Conservation (phyloP, 2,888 invertebrate genomes). For the Meiosimyza decipiens region DNA sequence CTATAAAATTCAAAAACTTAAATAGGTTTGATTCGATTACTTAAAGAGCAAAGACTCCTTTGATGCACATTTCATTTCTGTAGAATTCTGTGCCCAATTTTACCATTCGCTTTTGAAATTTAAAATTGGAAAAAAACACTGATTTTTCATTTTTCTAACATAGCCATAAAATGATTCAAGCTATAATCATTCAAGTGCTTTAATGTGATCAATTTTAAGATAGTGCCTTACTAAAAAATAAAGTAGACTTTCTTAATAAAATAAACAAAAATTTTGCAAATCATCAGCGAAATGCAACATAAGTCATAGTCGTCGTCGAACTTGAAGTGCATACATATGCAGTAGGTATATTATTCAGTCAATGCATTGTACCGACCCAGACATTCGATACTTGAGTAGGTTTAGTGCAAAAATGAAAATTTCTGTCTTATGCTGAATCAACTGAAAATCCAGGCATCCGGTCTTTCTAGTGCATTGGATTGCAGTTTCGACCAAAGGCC, state of each 20-base stretch:
- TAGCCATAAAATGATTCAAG: constrained; percentile 2
- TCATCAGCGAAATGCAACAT: too few relatives aligned
- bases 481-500: too few relatives aligned
- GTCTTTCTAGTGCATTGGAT: not conserved
- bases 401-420: not conserved
- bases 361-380: not conserved
- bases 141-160: too few relatives aligned
- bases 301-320: too few relatives aligned
- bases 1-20: too few relatives aligned
- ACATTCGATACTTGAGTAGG: not conserved
- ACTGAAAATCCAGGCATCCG: constrained; percentile 3
- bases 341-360: too few relatives aligned
- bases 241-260: not conserved
- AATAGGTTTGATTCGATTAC: too few relatives aligned
- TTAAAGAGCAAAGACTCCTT: too few relatives aligned
- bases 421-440: not conserved
- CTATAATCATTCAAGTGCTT: constrained; percentile 5
- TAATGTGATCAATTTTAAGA: constrained; percentile 13
- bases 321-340: too few relatives aligned
- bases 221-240: not conserved
- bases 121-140: not conserved
- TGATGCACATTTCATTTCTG: too few relatives aligned
- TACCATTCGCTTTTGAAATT: too few relatives aligned
- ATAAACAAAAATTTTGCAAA: not conserved
- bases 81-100: too few relatives aligned